Percentiles rank a stretch among this genome's conserved stretches.
These are phyloP conservation scores for Lytechinus variegatus DNA, from an alignment of 35 echinoderm and acorn worm species.

Conservation along the genomic window DNA sequence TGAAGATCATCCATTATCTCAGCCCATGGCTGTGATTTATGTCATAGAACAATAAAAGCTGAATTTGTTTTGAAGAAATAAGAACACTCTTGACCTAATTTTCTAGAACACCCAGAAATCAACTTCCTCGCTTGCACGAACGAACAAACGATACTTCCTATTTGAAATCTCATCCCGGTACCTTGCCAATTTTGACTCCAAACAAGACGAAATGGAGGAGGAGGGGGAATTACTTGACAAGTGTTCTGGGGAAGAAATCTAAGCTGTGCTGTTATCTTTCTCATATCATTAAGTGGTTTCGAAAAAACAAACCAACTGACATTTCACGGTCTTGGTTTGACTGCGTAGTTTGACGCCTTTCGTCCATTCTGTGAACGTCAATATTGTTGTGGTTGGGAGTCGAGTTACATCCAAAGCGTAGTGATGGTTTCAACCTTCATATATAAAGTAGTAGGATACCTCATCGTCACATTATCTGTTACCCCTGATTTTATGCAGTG, in stretches of 20 bases:
- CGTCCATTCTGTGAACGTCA: neutral
- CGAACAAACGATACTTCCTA: neutral
- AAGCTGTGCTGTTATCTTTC: neutral
- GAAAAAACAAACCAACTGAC: neutral
- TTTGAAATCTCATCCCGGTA: neutral
- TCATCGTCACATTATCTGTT: too few species aligned
- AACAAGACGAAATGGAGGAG: neutral
- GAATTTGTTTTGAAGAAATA: neutral
- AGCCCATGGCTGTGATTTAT: too few species aligned
- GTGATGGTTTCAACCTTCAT: too few species aligned
- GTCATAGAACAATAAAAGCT: too few species aligned
- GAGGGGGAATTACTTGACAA: neutral
- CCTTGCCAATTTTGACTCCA: neutral
- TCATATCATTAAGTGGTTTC: neutral
- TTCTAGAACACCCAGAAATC: neutral
- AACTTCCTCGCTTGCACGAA: neutral
- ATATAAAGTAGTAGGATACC: too few species aligned
- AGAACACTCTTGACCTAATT: neutral
- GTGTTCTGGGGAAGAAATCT: neutral
- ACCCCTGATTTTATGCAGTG: too few species aligned
- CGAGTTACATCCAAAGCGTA: neutral
- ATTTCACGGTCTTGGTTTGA: neutral
- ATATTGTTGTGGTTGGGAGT: neutral
- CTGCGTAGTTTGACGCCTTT: neutral
- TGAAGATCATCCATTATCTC: too few species aligned